Evolutionary conservation across 2,888 invertebrate genomes (phyloP).

Genomic region (Lomographa bimaculata): DNA sequence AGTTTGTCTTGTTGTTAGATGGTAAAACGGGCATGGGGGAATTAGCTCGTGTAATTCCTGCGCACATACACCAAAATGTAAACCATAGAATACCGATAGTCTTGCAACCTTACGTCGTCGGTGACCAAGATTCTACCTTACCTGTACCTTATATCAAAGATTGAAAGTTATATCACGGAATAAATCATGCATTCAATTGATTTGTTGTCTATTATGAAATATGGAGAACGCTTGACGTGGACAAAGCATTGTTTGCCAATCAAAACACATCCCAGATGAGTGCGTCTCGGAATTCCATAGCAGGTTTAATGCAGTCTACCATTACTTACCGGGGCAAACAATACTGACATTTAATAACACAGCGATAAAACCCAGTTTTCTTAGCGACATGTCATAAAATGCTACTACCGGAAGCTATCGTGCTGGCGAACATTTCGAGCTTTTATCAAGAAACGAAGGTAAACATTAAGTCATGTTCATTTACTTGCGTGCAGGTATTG

Average conservation of each 20-base stretch:
- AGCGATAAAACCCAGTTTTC: constrained; percentile 37
- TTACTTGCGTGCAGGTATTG: constrained; percentile 33
- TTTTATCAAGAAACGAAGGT: constrained; percentile 46
- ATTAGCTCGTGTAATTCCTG: too few relatives aligned
- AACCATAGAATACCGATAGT: too few relatives aligned
- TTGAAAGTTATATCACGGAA: constrained; percentile 29
- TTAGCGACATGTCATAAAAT: constrained; percentile 16
- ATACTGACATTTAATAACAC: constrained; percentile 38
- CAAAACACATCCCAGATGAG: constrained; percentile 53
- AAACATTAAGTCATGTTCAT: constrained; percentile 27
- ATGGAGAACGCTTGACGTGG: constrained; percentile 42
- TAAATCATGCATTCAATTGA: constrained; percentile 35
- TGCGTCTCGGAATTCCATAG: constrained; percentile 31
- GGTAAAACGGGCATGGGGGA: too few relatives aligned
- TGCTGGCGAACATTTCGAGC: constrained; percentile 50
- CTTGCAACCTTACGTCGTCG: too few relatives aligned
- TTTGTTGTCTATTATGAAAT: constrained; percentile 39
- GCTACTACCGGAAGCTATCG: constrained; percentile 50
- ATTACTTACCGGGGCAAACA: constrained; percentile 20
- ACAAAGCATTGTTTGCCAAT: constrained; percentile 67
- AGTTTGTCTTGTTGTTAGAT: too few relatives aligned
- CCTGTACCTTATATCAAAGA: too few relatives aligned
- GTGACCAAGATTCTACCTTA: too few relatives aligned
- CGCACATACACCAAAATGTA: too few relatives aligned
- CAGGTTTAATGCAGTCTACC: constrained; percentile 29